Percentiles rank a stretch among this genome's conserved stretches.
Evolutionary conservation across 2,888 invertebrate species (phyloP).

Genomic region (Phymatocera aterrima): DNA sequence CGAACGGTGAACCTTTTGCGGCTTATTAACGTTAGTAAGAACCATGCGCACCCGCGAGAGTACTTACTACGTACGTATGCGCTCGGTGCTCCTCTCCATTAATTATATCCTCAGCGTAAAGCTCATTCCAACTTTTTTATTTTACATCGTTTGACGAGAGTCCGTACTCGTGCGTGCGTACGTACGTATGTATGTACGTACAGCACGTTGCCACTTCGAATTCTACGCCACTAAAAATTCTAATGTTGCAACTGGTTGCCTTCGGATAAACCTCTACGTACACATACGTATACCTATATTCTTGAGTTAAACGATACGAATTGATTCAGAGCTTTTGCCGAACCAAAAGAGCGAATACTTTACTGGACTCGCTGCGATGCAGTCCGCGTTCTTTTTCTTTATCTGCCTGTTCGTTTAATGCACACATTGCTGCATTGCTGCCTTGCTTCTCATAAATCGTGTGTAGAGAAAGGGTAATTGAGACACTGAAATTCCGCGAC

Average conservation of each 20-base stretch:
- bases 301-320: neutral
- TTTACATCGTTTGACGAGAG: neutral
- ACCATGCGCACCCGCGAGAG: neutral
- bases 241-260: no score
- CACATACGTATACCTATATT: no score
- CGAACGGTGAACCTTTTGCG: slow-evolving; percentile 29
- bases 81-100: slow-evolving; percentile 7
- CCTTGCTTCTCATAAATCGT: no score
- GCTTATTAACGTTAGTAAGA: slow-evolving; percentile 39
- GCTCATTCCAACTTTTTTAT: slow-evolving; percentile 13
- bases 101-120: slow-evolving; percentile 30
- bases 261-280: no score
- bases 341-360: neutral
- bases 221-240: neutral
- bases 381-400: neutral
- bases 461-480: slow-evolving; percentile 32
- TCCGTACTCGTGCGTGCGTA: neutral
- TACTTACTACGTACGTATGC: neutral
- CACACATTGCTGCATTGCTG: no score
- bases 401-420: no score
- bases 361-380: neutral
- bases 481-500: slow-evolving; percentile 41
- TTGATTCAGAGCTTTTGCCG: neutral
- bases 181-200: neutral
- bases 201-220: neutral